Percentiles rank a stretch among this genome's conserved stretches.
Conservation (phyloP, 2,888 invertebrate genomes). For the Stenodema calcarata region DNA sequence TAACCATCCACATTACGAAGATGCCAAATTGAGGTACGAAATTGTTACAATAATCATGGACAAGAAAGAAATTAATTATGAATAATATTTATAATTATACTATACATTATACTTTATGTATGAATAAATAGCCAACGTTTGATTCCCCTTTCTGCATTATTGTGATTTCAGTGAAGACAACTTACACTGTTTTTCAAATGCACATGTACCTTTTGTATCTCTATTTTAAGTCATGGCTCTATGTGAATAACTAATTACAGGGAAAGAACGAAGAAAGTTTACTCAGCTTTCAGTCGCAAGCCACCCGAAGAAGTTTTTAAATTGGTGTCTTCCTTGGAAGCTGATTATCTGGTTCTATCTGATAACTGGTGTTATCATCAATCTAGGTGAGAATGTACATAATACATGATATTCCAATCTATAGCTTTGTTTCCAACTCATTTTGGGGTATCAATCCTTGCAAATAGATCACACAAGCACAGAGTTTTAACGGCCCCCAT, state of each 20-base stretch:
- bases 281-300: constrained; percentile 80
- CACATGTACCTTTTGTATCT: not conserved
- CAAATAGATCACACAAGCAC: no score
- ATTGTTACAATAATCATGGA: not conserved
- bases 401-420: no score
- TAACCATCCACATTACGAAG: constrained; percentile 88
- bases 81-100: no score
- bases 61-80: no score
- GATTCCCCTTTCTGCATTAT: no score
- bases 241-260: constrained; percentile 64
- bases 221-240: constrained; percentile 31
- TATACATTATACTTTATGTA: not conserved
- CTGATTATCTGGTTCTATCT: constrained; percentile 78
- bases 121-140: no score
- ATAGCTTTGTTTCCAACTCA: no score
- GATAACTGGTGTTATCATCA: constrained; percentile 72
- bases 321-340: constrained; percentile 71
- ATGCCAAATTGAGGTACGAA: constrained; percentile 73
- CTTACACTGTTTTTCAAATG: no score
- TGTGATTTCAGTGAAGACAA: not conserved
- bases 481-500: no score
- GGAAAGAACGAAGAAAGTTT: constrained; percentile 78
- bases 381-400: constrained; percentile 65
- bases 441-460: no score
- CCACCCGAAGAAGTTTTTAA: constrained; percentile 72